A percentile compares a stretch with the other conserved stretches of the same genome.
Evolutionary conservation across 2,888 invertebrate species (phyloP).

Genomic region (Pseudococcus longispinus): DNA sequence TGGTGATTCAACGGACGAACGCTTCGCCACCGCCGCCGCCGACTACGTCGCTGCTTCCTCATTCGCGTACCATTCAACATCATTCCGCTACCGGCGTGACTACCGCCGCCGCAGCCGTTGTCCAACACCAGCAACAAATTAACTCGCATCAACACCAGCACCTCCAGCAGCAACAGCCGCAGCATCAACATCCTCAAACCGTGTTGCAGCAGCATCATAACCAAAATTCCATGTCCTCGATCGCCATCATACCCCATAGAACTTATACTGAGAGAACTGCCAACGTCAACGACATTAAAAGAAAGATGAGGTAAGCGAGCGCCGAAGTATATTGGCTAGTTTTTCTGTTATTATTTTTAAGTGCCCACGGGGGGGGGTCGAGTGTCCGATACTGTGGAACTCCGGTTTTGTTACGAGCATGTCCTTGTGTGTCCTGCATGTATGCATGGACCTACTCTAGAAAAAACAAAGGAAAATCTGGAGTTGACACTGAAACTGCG

Average conservation of each 20-base stretch:
- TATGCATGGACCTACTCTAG: too few species aligned
- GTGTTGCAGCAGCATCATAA: neutral
- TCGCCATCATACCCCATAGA: constrained; percentile 20
- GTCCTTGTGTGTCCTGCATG: too few species aligned
- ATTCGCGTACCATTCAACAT: neutral
- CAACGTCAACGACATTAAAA: constrained; percentile 23
- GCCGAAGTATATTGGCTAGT: neutral
- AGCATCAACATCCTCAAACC: neutral
- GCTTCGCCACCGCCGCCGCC: neutral
- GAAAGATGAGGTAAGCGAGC: constrained; percentile 25
- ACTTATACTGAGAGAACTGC: constrained; percentile 4
- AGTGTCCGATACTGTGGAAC: too few species aligned
- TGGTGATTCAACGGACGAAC: constrained; percentile 31
- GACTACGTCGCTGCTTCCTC: constrained; percentile 27
- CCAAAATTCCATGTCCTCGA: neutral
- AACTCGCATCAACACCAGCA: neutral
- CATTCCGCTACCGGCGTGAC: neutral
- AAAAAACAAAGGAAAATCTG: too few species aligned
- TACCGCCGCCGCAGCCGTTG: neutral
- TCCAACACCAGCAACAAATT: neutral
- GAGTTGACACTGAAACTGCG: too few species aligned
- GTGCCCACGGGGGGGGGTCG: too few species aligned
- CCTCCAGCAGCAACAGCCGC: neutral
- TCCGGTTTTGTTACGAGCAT: too few species aligned
- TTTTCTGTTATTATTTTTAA: too few species aligned